Base-by-base conservation (phyloP, 2,888 invertebrate genomes). In the Phasia obesa region DNA sequence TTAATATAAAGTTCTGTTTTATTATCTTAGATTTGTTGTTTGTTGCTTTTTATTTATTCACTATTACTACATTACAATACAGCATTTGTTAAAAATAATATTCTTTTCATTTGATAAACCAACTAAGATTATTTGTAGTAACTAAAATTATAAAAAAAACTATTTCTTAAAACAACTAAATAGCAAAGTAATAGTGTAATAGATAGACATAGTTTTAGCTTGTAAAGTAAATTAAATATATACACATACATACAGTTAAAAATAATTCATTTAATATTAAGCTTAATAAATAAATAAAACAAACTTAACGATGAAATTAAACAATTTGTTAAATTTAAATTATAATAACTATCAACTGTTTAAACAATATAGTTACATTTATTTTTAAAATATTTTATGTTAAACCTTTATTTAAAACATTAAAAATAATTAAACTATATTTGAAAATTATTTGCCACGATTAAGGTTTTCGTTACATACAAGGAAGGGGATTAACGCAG, bases 1-100 rank as follows among this genome's bases (percentile, higher is more conserved):
- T 84, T 49, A 84, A 84, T 77, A 84, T 69, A 81, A 74, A 70
- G 38, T 76, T 76, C 38, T 76, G n/a, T 77, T 77, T 75, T 70
- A 59, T 57, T 60, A 67, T 47, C n/a, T 70, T 64, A 47, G 7
- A 27, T 35, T 44, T 57, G 21, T 38, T 59, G 23, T 77, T 57
- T 49, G 0, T 57, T 64, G 23, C 21, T 60, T 75, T 53, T 44
- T 51, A 31, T 70, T 70, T 65, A 25, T 65, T 74, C 71, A 57
- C 25, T 73, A 75, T 59, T 71, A 67, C 47, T 79, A 75, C 71
- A 75, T 71, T 79, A 79, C 60, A 83, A 57, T 75, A 75, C 19
- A 27, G 67, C 13, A 27, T 79, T 70, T 57, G 49, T 38, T 55
- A 64, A n/a, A 73, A 78, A 55, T 53, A 70, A 47, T 67, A 64